phyloP scores from a whole-genome alignment of 2,797 vertebrate species.

The Pipistrellus kuhlii region DNA sequence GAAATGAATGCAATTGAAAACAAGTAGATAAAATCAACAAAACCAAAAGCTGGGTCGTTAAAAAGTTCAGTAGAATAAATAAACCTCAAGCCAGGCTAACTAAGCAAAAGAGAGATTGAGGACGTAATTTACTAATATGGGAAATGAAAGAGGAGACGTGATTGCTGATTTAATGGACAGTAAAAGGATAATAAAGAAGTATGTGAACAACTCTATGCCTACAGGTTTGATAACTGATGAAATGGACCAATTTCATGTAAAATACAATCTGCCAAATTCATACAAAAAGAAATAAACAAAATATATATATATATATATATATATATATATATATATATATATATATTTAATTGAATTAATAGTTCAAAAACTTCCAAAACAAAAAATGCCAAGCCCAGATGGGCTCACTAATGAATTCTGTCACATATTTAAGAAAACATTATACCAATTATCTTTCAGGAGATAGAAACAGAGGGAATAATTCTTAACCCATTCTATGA shows the following conservation, averaged over 20 bases:
- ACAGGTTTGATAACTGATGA: neutral
- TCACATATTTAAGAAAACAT: slow-evolving; percentile 7
- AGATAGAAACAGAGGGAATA: neutral
- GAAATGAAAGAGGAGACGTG: neutral
- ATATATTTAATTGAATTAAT: neutral
- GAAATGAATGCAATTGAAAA: neutral
- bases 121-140: neutral
- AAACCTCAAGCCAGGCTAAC: neutral
- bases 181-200: neutral
- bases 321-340: neutral
- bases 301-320: neutral
- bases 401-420: neutral
- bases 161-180: neutral
- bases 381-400: neutral
- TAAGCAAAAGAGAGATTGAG: neutral
- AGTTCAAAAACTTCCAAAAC: neutral
- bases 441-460: neutral
- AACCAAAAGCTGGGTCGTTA: neutral
- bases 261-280: neutral
- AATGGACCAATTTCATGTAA: neutral
- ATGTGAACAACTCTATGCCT: neutral
- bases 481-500: neutral
- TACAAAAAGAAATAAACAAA: neutral
- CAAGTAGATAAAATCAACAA: neutral
- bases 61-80: neutral